These are phyloP conservation scores for Chionodraco myersi DNA, from an alignment of 2,113 vertebrate species.

Conservation along the genomic window DNA sequence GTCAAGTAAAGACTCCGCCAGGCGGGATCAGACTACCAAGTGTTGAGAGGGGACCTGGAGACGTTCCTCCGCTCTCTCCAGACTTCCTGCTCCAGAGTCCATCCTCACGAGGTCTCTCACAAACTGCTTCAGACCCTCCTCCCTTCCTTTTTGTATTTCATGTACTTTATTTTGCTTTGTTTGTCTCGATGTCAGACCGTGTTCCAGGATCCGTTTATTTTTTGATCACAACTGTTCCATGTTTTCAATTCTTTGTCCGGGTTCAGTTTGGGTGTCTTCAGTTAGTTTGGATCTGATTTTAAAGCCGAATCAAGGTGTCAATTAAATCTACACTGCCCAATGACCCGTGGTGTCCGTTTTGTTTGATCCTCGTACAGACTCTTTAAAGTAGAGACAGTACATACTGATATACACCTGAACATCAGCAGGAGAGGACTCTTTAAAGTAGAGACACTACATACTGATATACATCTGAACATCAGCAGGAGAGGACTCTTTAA, in stretches of 20 bases:
- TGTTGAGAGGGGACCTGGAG: constrained; percentile 26
- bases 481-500: too few species aligned
- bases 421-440: too few species aligned
- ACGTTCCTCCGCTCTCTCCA: constrained; percentile 51
- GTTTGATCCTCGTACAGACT: background rate
- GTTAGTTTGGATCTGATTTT: constrained; percentile 38
- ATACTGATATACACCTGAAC: too few species aligned
- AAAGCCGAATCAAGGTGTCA: constrained; percentile 47
- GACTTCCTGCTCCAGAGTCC: constrained; percentile 68
- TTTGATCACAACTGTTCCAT: constrained; percentile 8
- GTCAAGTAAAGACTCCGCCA: constrained; percentile 87
- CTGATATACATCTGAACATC: too few species aligned
- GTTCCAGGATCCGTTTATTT: constrained; percentile 17
- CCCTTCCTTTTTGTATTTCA: constrained; percentile 35
- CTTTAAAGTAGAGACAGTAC: too few species aligned
- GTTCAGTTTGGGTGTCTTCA: constrained; percentile 45
- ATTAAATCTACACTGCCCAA: constrained; percentile 71
- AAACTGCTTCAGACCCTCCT: constrained; percentile 41
- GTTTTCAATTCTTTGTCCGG: constrained; percentile 47
- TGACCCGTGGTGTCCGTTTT: constrained; percentile 28
- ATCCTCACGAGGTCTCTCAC: constrained; percentile 48
- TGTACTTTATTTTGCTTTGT: constrained; percentile 4
- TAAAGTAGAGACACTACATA: too few species aligned
- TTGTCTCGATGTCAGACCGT: constrained; percentile 42
- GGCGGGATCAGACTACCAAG: background rate